Conservation (phyloP, 2,888 invertebrate species). For the Timandra comae region DNA sequence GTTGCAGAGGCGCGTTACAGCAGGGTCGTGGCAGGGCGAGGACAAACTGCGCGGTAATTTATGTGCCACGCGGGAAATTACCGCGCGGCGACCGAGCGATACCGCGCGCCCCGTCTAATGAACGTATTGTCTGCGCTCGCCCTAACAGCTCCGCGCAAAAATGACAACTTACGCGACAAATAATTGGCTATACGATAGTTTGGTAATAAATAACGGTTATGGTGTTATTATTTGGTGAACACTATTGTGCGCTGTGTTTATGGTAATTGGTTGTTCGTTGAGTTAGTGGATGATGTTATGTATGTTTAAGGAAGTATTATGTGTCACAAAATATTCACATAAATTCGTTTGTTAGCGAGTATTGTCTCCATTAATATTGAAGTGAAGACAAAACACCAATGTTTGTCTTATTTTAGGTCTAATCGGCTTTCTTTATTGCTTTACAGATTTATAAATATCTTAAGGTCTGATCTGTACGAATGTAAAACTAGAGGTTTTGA, state of each 20-base stretch:
- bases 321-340: too few relatives aligned
- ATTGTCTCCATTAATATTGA: too few relatives aligned
- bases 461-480: too few relatives aligned
- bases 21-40: constrained; percentile 19
- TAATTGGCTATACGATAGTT: constrained; percentile 23
- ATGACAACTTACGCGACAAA: constrained; percentile 13
- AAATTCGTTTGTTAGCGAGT: too few relatives aligned
- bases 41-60: constrained; percentile 46
- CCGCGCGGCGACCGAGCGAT: constrained; percentile 14
- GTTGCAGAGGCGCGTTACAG: constrained; percentile 3
- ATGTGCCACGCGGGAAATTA: constrained; percentile 55
- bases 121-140: constrained; percentile 20
- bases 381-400: too few relatives aligned
- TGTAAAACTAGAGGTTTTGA: too few relatives aligned
- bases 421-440: too few relatives aligned
- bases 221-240: constrained; percentile 7
- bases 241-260: constrained; percentile 16
- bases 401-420: too few relatives aligned
- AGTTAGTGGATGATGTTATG: too few relatives aligned
- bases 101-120: constrained; percentile 11
- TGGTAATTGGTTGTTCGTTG: constrained; percentile 14
- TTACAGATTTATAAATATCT: too few relatives aligned
- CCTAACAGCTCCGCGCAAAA: constrained; percentile 10
- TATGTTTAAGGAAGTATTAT: too few relatives aligned
- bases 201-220: constrained; percentile 16